phyloP scores from a whole-genome alignment of 2,888 invertebrate species.

The Drosophila pseudotakahashii region DNA sequence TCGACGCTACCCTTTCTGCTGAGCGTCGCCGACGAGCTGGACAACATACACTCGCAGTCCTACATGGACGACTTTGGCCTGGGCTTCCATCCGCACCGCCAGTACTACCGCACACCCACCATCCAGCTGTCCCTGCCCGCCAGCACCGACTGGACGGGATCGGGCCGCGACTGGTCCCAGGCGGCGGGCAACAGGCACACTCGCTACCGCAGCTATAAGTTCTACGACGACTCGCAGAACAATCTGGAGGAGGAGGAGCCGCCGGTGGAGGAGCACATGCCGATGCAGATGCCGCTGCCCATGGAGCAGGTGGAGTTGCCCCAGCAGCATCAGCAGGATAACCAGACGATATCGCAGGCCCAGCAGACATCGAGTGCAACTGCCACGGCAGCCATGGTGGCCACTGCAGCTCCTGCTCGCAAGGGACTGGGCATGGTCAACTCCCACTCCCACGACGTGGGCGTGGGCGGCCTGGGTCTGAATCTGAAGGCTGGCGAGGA shows the following conservation, averaged over 20 bases:
- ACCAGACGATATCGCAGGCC: background rate
- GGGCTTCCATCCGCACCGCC: conserved; percentile 84
- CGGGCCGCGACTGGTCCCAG: conserved; percentile 55
- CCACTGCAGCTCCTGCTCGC: conserved; percentile 16
- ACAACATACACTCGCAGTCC: conserved; percentile 82
- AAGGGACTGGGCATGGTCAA: conserved; percentile 60
- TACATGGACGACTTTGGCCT: conserved; percentile 84
- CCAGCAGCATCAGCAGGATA: conserved; percentile 19
- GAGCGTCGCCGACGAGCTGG: conserved; percentile 84
- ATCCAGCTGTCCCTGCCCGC: conserved; percentile 83
- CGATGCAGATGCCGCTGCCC: conserved; percentile 1
- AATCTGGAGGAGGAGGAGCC: conserved; percentile 70
- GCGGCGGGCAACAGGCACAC: conserved; percentile 55
- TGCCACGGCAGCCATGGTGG: conserved; percentile 31
- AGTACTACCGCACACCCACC: conserved; percentile 83
- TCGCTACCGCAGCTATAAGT: conserved; percentile 74
- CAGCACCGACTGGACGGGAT: conserved; percentile 82
- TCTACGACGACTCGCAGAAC: conserved; percentile 80
- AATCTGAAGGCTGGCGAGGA: conserved; percentile 63
- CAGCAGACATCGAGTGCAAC: conserved; percentile 26
- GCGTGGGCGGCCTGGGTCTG: conserved; percentile 65
- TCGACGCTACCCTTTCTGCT: conserved; percentile 83
- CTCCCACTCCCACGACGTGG: conserved; percentile 66
- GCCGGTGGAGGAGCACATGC: conserved; percentile 23
- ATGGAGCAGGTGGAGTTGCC: conserved; percentile 24